Evolutionary conservation across 2,888 invertebrate species (phyloP), one percentile per base, ranked within the genome.

Genomic region (Tethea ocularis): DNA sequence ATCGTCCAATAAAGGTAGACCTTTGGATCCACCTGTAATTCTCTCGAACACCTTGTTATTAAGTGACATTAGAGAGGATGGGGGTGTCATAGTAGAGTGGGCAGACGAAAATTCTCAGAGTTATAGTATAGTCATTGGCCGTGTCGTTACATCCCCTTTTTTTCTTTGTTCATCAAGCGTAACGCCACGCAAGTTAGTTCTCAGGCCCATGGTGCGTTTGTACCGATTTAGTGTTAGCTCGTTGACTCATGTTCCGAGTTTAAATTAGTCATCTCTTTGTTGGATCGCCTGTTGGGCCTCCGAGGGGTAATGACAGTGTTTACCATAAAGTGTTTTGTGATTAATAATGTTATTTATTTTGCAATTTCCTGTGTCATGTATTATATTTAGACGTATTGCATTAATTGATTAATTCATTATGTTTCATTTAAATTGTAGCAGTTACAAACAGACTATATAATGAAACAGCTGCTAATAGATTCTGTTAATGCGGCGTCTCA

Each of bases 101-200:
- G 57, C 72, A 77, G 74, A 80, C 72, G 63, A 66, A 68, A 80
- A 80, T 88, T 88, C 88, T 81, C 84, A 83, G 82, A 78, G 80
- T 81, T 76, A 77, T 79, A 79, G 77, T 78, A 78, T 74, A 82
- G 81, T 84, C 80, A 85, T 82, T 81, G 80, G 77, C 76, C 83
- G 79, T 81, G 78, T 81, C 83, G 80, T 74, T 77, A 77, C 80
- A 86, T 82, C 86, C 87, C 62, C 87, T 86, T 87, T 88, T 78
- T 88, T 89, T 85, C 88, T 87, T 86, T 90, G 91, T 85, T 82
- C 87, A 89, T 77, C 80, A 72, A 87, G 83, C 91, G 89, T 88
- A 83, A 85, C 91, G 83, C 86, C 87, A 88, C 87, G 88, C 89
- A 84, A 88, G 82, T 80, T 67, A 72, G 84, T 90, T 91, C 90